Evolutionary conservation across 30 jellyfish, hydroid and myxozoan species (phyloP).

Genomic region (Turritopsis dohrnii): DNA sequence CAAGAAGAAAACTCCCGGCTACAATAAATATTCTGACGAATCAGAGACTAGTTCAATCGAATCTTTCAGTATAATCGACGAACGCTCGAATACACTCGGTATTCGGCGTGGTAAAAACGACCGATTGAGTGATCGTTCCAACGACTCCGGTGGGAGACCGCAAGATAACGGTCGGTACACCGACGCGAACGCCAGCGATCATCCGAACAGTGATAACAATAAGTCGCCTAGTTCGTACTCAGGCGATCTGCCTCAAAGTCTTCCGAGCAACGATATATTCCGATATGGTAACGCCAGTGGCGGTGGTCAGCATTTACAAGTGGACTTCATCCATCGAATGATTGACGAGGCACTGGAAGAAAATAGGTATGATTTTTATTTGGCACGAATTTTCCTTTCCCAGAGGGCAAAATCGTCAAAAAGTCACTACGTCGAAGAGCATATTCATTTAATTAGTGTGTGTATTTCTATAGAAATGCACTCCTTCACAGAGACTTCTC

Average conservation of each 20-base stretch:
- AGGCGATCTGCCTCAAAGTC: background rate
- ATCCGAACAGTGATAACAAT: background rate
- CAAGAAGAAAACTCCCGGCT: constrained; percentile 20
- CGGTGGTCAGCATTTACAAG: constrained; percentile 40
- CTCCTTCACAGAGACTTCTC: too few relatives aligned
- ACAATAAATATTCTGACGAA: constrained; percentile 39
- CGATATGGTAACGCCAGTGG: constrained; percentile 2
- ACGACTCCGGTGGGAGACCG: constrained; percentile 17
- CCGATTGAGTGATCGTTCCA: constrained; percentile 32
- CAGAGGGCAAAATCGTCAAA: too few relatives aligned
- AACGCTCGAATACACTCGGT: constrained; percentile 14
- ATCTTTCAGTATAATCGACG: constrained; percentile 22
- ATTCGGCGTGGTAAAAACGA: constrained; percentile 35
- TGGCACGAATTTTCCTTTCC: too few relatives aligned
- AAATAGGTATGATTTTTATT: constrained; percentile 67
- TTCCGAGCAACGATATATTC: background rate
- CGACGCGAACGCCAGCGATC: constrained; percentile 22
- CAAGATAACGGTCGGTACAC: constrained; percentile 5
- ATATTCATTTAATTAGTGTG: too few relatives aligned
- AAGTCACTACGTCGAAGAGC: too few relatives aligned
- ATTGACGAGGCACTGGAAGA: constrained; percentile 94
- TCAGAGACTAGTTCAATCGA: constrained; percentile 45
- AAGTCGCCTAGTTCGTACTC: constrained; percentile 15
- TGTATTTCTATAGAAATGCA: too few relatives aligned
- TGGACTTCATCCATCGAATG: constrained; percentile 74